Percentiles rank a stretch among this genome's conserved stretches.
Evolutionary conservation across 1,140 invertebrate genomes (phyloP).

Genomic region (Zaprionus camerounensis): DNA sequence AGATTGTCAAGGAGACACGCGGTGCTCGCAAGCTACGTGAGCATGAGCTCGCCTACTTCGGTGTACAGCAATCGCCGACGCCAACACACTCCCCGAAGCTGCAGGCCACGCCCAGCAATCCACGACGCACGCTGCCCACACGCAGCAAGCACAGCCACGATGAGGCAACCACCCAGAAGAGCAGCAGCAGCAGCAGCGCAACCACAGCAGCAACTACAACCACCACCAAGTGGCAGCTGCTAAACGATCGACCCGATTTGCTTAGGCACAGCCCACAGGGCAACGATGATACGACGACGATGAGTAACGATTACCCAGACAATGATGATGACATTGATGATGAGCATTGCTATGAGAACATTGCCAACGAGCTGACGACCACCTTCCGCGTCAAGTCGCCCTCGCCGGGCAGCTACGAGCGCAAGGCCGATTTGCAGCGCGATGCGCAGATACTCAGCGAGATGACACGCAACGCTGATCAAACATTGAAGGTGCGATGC

Average conservation of each 20-base stretch:
- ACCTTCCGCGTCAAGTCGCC: conserved; percentile 73
- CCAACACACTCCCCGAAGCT: conserved; percentile 29
- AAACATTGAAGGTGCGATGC: conserved; percentile 75
- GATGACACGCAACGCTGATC: conserved; percentile 82
- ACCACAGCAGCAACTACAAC: conserved; percentile 36
- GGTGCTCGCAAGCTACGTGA: conserved; percentile 84
- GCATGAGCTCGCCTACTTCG: conserved; percentile 84
- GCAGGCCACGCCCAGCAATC: conserved; percentile 43
- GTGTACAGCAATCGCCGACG: conserved; percentile 67
- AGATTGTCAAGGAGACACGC: conserved; percentile 80
- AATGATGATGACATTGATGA: conserved; percentile 40
- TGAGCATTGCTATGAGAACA: conserved; percentile 78
- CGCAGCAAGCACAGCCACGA: conserved; percentile 61
- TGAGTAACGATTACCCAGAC: conserved; percentile 43
- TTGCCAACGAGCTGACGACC: conserved; percentile 73
- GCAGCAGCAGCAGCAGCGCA: conserved; percentile 4
- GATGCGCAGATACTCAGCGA: conserved; percentile 80
- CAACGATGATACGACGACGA: conserved; percentile 40
- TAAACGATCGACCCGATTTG: conserved; percentile 80
- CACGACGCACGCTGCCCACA: conserved; percentile 64
- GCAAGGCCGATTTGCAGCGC: conserved; percentile 73
- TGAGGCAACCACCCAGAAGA: conserved; percentile 22
- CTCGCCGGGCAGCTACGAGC: conserved; percentile 62
- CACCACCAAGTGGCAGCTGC: conserved; percentile 77
- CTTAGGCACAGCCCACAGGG: conserved; percentile 74